Conservation (phyloP, 1,140 invertebrate species). For the Drosophila mauritiana region DNA sequence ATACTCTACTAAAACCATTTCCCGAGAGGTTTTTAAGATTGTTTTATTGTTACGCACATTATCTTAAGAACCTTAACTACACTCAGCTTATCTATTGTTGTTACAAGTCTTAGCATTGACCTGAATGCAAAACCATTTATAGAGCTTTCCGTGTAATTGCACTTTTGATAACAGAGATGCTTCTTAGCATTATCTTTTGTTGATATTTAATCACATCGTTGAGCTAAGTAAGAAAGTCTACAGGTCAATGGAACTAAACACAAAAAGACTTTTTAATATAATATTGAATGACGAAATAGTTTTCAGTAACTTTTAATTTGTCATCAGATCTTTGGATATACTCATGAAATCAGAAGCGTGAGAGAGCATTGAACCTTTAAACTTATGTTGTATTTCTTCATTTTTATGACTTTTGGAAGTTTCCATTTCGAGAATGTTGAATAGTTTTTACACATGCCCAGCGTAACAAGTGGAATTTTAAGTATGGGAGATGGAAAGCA, state of each 20-base stretch:
- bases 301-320: background rate
- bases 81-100: background rate
- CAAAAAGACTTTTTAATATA: background rate
- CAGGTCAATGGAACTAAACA: background rate
- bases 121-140: background rate
- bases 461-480: slow-evolving; percentile 72
- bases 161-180: background rate
- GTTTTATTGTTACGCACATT: background rate
- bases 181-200: slow-evolving; percentile 9
- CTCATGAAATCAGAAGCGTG: slow-evolving; percentile 11
- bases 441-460: slow-evolving; percentile 50
- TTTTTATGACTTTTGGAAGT: slow-evolving; percentile 51
- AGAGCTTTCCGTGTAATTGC: background rate
- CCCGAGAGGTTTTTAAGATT: background rate
- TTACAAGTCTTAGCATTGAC: background rate
- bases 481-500: slow-evolving; percentile 33
- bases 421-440: slow-evolving; percentile 51
- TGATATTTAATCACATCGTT: slow-evolving; percentile 1
- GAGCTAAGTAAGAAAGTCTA: slow-evolving; percentile 1
- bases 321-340: background rate
- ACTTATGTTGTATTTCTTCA: slow-evolving; percentile 31
- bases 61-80: background rate
- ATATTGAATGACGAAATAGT: background rate
- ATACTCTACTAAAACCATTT: background rate
- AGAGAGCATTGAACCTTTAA: slow-evolving; percentile 58